These are phyloP conservation scores for Oligia fasciuncula DNA, from an alignment of 2,888 invertebrate genomes.

Conservation along the genomic window DNA sequence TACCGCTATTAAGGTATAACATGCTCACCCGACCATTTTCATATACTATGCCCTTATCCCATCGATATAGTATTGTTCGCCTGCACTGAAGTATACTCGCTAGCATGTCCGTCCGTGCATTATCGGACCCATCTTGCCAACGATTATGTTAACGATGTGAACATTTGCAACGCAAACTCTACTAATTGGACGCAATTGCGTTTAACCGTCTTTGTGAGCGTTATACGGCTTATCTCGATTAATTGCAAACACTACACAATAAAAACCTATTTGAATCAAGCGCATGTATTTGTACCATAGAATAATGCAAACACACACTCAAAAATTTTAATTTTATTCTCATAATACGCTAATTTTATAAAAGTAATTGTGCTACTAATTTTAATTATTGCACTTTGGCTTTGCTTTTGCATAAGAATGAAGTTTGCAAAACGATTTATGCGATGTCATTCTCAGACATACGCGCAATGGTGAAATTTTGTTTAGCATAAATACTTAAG, in stretches of 20 bases:
- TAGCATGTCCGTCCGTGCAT: slow-evolving; percentile 58
- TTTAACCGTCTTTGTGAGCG: slow-evolving; percentile 81
- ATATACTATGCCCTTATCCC: slow-evolving; percentile 49
- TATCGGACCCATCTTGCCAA: slow-evolving; percentile 72
- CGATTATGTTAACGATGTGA: slow-evolving; percentile 87
- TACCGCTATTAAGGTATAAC: slow-evolving; percentile 32
- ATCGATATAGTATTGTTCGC: slow-evolving; percentile 71
- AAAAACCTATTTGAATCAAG: slow-evolving; percentile 78
- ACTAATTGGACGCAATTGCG: slow-evolving; percentile 86
- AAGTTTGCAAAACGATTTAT: slow-evolving; percentile 65
- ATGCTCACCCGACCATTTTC: slow-evolving; percentile 58
- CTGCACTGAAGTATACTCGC: slow-evolving; percentile 65
- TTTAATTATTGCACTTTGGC: slow-evolving; percentile 58
- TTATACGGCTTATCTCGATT: slow-evolving; percentile 78
- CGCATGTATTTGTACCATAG: slow-evolving; percentile 59
- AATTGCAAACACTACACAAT: slow-evolving; percentile 77
- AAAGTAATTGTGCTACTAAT: slow-evolving; percentile 50
- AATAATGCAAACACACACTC: slow-evolving; percentile 39
- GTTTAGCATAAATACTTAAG: slow-evolving; percentile 39
- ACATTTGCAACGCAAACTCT: slow-evolving; percentile 76
- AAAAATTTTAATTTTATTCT: slow-evolving; percentile 46
- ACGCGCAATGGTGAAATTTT: slow-evolving; percentile 47
- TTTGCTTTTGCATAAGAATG: slow-evolving; percentile 67
- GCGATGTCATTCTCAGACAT: slow-evolving; percentile 66
- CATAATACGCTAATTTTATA: slow-evolving; percentile 42